Base-by-base conservation (phyloP, 2,888 invertebrate genomes). In the Saturnia japonica region DNA sequence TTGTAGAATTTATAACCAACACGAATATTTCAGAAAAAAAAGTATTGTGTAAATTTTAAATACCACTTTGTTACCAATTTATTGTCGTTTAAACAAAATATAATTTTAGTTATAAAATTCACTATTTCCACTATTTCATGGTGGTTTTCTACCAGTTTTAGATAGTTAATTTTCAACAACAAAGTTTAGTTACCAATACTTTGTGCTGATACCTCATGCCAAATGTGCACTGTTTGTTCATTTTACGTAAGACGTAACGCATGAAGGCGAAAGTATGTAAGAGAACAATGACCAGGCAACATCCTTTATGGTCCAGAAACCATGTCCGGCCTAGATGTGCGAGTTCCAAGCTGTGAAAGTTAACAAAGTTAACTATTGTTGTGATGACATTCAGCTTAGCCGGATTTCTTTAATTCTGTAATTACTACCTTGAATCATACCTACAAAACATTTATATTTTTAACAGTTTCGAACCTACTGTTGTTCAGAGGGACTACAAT, bases 271-370 rank as follows among this genome's bases (percentile, higher is more conserved):
- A 82, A 77, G 78, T 79, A 76, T 77, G 76, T 80, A 75, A 77
- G 79, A 87, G 84, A 90, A 91, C 90, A 91, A 91, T 91, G 83
- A 82, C 81, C 82, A 82, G 83, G 83, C 82, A 84, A 86, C 83
- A 86, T 89, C 88, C 88, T 91, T 90, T 91, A 82, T 93, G 91
- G 91, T 92, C 90, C 91, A 91, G 88, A 91, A 89, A 89, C 86
- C 85, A 81, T 87, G 86, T 87, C 88, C 89, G 91, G 80, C 88
- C 90, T 87, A 89, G 86, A 87, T 91, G 88, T 85, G 84, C 86
- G 83, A 75, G 76, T 78, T 82, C 77, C 82, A 82, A 82, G 71
- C 71, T 82, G 89, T 86, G 88, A 89, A 89, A 89, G 88, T 86
- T 60, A 77, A 68, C 83, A 89, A 89, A 89, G 88, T 86, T 60